phyloP scores from a whole-genome alignment of 2,113 vertebrate species.

The Eulacestoma nigropectus region DNA sequence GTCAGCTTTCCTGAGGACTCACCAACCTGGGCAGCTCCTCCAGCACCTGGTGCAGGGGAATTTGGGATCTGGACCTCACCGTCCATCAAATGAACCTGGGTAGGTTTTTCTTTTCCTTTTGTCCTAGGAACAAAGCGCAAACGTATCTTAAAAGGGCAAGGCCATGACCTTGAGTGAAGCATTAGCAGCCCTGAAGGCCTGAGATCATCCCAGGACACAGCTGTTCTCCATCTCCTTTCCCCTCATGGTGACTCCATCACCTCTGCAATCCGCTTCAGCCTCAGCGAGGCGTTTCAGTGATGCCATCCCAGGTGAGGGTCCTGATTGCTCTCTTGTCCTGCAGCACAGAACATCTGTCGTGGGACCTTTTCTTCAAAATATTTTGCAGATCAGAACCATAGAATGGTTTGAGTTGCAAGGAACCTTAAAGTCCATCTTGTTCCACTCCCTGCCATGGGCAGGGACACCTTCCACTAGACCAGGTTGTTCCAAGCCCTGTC shows the following conservation, averaged over 20 bases:
- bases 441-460: not conserved
- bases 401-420: not conserved
- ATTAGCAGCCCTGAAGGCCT: not conserved
- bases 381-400: not conserved
- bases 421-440: not conserved
- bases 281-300: not conserved
- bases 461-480: not conserved
- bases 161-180: not conserved
- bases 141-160: not conserved
- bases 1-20: not conserved
- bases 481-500: not conserved
- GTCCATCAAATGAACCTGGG: accelerated
- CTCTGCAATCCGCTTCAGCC: not conserved
- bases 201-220: not conserved
- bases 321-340: not conserved
- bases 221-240: not conserved
- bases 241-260: not conserved
- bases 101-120: not conserved
- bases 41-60: too few relatives aligned
- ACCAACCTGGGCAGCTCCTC: not conserved
- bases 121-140: not conserved
- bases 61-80: not conserved
- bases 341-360: accelerated
- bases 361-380: not conserved
- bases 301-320: not conserved